These are phyloP conservation scores for Phylloscopus trochiloides DNA, from an alignment of 2,113 vertebrate species.

Conservation along the genomic window DNA sequence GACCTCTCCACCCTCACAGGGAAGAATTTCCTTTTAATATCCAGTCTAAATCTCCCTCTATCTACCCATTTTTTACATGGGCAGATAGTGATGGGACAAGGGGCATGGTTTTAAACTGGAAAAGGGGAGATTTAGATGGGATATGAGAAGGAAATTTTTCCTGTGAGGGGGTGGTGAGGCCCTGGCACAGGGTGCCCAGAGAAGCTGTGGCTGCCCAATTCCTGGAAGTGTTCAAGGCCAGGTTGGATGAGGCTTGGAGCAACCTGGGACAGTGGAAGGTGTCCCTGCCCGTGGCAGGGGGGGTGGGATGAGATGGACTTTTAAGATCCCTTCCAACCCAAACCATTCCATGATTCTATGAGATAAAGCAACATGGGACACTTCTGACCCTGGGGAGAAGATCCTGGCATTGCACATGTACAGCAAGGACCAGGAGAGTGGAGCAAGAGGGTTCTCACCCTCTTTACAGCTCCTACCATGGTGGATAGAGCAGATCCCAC, in stretches of 20 bases:
- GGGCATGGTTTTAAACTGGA: neutral
- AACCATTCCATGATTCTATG: neutral
- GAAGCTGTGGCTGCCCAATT: neutral
- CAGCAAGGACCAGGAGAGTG: neutral
- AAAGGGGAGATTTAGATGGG: neutral
- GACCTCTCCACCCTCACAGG: too few species aligned
- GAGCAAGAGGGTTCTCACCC: neutral
- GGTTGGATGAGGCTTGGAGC: accelerated
- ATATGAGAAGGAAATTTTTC: neutral
- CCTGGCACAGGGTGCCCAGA: neutral
- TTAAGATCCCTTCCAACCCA: neutral
- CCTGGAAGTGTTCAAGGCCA: neutral
- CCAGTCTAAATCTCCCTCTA: too few species aligned
- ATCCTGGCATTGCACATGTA: accelerated
- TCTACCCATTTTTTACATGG: neutral
- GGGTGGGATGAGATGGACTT: accelerated
- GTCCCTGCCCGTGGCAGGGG: neutral
- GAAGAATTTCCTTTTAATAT: too few species aligned
- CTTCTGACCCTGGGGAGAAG: too few species aligned
- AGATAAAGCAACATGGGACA: neutral
- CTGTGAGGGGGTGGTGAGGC: neutral
- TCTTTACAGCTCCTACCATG: neutral
- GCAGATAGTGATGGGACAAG: neutral
- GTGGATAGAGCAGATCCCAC: neutral
- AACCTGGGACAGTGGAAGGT: accelerated